phyloP scores from a whole-genome alignment of 1,140 invertebrate species.

The Bombyx mori region ASM3026992v2 NC_085124.1:7254001-7254500 shows the following conservation, averaged over 20 bases:
- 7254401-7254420: constrained; percentile 33
- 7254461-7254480: constrained; percentile 6
- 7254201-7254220: too few relatives aligned
- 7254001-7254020: constrained; percentile 57
- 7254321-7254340: constrained; percentile 15
- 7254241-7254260: not conserved
- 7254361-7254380: constrained; percentile 9
- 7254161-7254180: too few relatives aligned
- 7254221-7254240: too few relatives aligned
- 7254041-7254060: constrained; percentile 47
- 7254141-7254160: too few relatives aligned
- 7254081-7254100: constrained; percentile 7
- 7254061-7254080: constrained; percentile 9
- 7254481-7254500: constrained; percentile 2
- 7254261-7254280: not conserved
- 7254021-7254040: constrained; percentile 54
- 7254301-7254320: too few relatives aligned
- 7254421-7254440: constrained; percentile 25
- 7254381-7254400: constrained; percentile 31
- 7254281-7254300: too few relatives aligned
- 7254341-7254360: constrained; percentile 22
- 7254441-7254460: constrained; percentile 5
- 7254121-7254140: too few relatives aligned
- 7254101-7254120: not conserved
- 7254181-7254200: too few relatives aligned